These are phyloP conservation scores for Alligator sinensis DNA, from an alignment of 2,113 vertebrate genomes.

Conservation along the genomic window DNA sequence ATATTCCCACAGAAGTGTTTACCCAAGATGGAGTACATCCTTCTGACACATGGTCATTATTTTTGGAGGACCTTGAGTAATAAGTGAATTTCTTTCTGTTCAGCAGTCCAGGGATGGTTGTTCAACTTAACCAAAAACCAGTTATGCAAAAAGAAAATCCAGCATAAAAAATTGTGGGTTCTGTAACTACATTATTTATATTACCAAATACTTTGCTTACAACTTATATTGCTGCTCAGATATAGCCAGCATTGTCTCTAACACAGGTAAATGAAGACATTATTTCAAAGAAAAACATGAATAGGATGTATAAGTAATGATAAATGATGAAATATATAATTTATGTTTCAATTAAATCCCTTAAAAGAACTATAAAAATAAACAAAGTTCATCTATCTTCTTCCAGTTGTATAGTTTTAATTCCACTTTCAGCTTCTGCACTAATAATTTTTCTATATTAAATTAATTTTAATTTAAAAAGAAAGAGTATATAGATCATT, in stretches of 20 bases:
- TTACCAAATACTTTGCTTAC: not conserved
- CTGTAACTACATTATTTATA: not conserved
- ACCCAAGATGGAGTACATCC: too few species aligned
- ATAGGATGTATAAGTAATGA: not conserved
- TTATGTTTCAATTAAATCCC: not conserved
- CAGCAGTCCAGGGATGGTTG: too few species aligned
- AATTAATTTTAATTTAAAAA: not conserved
- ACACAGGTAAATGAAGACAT: not conserved
- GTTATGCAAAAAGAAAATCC: not conserved
- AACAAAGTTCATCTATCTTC: not conserved
- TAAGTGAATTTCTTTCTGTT: too few species aligned
- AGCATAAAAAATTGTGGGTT: not conserved
- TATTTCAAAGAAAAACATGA: not conserved
- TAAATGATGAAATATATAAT: not conserved
- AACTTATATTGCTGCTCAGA: not conserved
- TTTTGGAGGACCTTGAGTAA: too few species aligned
- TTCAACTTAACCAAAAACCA: not conserved
- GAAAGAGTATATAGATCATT: too few species aligned
- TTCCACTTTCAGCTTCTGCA: not conserved
- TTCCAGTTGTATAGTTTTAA: not conserved
- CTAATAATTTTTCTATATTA: slow-evolving; percentile 3
- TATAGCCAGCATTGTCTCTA: not conserved
- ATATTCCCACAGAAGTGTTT: too few species aligned
- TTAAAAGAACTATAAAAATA: not conserved
- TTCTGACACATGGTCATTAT: too few species aligned